A percentile compares a stretch with the other conserved stretches of the same genome.
Evolutionary conservation across 2,888 invertebrate genomes (phyloP).

Genomic region (Drosophila diplacantha): DNA sequence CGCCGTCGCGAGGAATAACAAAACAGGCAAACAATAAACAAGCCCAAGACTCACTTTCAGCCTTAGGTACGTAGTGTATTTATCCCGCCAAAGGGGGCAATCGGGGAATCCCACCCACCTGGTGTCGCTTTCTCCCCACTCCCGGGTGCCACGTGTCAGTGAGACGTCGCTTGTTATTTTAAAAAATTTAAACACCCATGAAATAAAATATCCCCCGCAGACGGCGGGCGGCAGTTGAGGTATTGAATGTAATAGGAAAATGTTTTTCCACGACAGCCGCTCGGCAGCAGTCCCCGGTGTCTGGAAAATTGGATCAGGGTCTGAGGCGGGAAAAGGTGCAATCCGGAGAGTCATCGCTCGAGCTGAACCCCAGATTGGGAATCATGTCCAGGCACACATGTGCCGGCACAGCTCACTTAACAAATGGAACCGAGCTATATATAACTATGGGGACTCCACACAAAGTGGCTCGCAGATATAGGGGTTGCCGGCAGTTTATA

Average conservation of each 20-base stretch:
- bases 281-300: slow-evolving; percentile 39
- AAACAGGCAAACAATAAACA: slow-evolving; percentile 45
- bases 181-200: slow-evolving; percentile 73
- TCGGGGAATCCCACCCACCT: slow-evolving; percentile 49
- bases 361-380: slow-evolving; percentile 55
- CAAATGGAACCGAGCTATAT: slow-evolving; percentile 46
- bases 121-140: slow-evolving; percentile 40
- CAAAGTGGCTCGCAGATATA: slow-evolving; percentile 29
- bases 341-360: slow-evolving; percentile 57
- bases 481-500: slow-evolving; percentile 31
- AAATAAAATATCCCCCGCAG: slow-evolving; percentile 62
- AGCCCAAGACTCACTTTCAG: slow-evolving; percentile 26
- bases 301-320: slow-evolving; percentile 67
- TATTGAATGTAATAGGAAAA: slow-evolving; percentile 71
- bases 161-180: slow-evolving; percentile 69
- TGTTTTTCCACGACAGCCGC: slow-evolving; percentile 69
- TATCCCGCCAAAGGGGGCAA: slow-evolving; percentile 40
- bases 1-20: slow-evolving; percentile 33
- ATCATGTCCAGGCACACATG: slow-evolving; percentile 50
- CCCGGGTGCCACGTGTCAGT: slow-evolving; percentile 61
- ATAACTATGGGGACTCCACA: slow-evolving; percentile 1
- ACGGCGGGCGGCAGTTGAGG: slow-evolving; percentile 44
- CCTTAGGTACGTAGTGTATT: slow-evolving; percentile 30
- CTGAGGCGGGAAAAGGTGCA: slow-evolving; percentile 26
- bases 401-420: slow-evolving; percentile 65